A percentile compares a stretch with the other conserved stretches of the same genome.
phyloP scores from a whole-genome alignment of 2,113 vertebrate genomes.

The Aythya baeri region DNA sequence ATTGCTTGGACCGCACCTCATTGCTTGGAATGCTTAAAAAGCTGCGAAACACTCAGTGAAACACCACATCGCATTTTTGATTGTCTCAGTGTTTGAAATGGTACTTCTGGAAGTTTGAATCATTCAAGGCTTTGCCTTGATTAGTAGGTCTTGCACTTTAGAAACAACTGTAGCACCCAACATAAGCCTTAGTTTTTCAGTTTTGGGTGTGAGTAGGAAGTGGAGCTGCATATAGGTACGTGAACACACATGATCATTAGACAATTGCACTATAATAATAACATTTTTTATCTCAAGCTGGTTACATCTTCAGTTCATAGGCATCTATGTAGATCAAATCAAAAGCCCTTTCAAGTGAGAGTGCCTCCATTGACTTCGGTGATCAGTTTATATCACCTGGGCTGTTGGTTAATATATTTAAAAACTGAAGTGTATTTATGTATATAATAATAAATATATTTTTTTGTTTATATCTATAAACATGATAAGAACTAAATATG shows the following conservation, averaged over 20 bases:
- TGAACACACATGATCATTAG: not conserved
- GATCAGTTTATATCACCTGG: not conserved
- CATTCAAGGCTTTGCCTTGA: not conserved
- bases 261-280: not conserved
- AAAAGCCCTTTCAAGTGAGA: not conserved
- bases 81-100: not conserved
- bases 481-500: not conserved
- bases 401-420: not conserved
- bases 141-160: not conserved
- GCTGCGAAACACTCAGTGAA: not conserved
- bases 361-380: not conserved
- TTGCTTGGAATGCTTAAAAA: not conserved
- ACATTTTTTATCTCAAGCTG: not conserved
- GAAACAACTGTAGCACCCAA: not conserved
- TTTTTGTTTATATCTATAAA: not conserved
- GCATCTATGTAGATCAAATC: not conserved
- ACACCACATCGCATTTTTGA: not conserved
- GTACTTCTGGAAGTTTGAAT: not conserved
- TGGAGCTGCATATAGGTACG: not conserved
- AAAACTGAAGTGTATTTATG: not conserved
- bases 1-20: not conserved
- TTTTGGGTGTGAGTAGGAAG: not conserved
- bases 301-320: not conserved
- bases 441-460: not conserved
- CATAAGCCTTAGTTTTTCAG: not conserved